Percentiles rank a stretch among this genome's conserved stretches.
Conservation (phyloP, 2,888 invertebrate genomes). For the Drepanosiphum platanoidis region DNA sequence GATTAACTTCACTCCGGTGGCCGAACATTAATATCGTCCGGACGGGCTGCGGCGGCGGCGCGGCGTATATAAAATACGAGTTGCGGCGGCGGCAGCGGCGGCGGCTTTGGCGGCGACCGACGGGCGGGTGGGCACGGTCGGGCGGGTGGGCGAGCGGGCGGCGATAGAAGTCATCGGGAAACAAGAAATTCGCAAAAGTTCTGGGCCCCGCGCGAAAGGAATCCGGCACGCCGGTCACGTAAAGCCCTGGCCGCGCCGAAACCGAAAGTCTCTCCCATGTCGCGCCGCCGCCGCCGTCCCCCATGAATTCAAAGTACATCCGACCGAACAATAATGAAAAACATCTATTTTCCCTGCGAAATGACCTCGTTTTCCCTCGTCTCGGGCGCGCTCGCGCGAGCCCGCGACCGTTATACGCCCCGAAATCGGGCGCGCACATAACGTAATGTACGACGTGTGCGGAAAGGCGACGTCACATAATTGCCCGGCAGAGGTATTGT, state of each 20-base stretch:
- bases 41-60: background rate
- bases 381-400: background rate
- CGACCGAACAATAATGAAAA: slow-evolving; percentile 54
- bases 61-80: background rate
- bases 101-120: background rate
- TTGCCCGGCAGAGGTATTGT: no score
- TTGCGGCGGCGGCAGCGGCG: background rate
- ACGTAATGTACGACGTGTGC: no score
- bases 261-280: slow-evolving; percentile 46
- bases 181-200: slow-evolving; percentile 60
- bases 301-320: slow-evolving; percentile 57
- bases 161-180: slow-evolving; percentile 14
- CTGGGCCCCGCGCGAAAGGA: slow-evolving; percentile 14
- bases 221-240: slow-evolving; percentile 61
- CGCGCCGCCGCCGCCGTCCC: slow-evolving; percentile 11
- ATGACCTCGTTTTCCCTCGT: slow-evolving; percentile 50
- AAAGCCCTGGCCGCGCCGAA: slow-evolving; percentile 31
- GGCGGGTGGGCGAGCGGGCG: background rate
- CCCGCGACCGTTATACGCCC: no score
- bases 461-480: no score
- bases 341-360: slow-evolving; percentile 53
- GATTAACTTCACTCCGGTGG: slow-evolving; percentile 59
- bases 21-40: slow-evolving; percentile 52
- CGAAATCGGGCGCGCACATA: no score
- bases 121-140: background rate